Base-by-base conservation (phyloP, 2,113 vertebrate genomes). In the Cebus imitator region DNA sequence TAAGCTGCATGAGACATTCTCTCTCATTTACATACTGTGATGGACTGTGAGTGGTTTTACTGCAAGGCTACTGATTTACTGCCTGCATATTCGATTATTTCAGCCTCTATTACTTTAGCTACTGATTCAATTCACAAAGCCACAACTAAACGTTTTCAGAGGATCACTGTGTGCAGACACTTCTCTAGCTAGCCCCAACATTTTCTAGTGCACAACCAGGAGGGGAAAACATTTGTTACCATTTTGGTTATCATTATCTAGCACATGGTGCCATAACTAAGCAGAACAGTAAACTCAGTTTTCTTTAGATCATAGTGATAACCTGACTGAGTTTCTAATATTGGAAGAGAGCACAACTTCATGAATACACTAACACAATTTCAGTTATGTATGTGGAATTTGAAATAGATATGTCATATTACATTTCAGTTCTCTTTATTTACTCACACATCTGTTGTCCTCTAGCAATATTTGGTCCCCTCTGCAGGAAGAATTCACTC, bases 361-460 rank as follows among this genome's bases (percentile, higher is more conserved):
- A 90, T 35, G 10, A 70, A 73, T 25, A 32, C 6, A 61, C 25
- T 84, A 58, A 90, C 82, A 90, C 82, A 73, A 91, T 72, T 89
- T 48, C n/a, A 75, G 17, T 57, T 37, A 23, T 8, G 12, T 5
- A 5, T 48, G 5, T 57, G 32, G 13, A 10, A 43, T 76, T 85
- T 73, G 91, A 75, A 96, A 13, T 5, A 90, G 5, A 40, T 40
- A 64, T 37, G 43, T 13, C 58, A 40, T n/a, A 68, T 25, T 27
- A 17, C 20, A 91, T 83, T 73, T 52, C 8, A 8, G 16, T 80
- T 66, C 8, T 76, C 95, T 98, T 97, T 98, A 99, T 99, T 99
- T 99, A 99, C 99, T 99, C 99, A 99, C 99, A 98, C 99, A 99
- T 99, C 99, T 99, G 99, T 99, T 99, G 98, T 99, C 99, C 95